Base-by-base conservation (phyloP, 2,113 vertebrate species). In the Apaloderma vittatum region DNA sequence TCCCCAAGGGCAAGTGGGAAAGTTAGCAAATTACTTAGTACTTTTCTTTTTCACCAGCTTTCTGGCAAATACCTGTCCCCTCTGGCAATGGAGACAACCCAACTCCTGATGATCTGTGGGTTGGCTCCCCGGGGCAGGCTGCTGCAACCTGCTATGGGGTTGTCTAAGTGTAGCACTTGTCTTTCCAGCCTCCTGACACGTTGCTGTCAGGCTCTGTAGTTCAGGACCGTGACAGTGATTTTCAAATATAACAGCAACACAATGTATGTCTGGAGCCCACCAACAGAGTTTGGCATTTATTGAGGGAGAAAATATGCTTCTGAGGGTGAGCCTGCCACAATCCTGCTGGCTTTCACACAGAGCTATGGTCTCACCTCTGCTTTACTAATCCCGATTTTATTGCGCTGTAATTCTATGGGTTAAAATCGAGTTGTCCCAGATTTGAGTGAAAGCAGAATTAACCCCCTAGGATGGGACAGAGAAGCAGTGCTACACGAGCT, bases 121-220 rank as follows among this genome's bases (percentile, higher is more conserved):
- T 15, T 5, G 3, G 24, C 4, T 79, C 22, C 36, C 24, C 1
- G 0, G n/a, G 30, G 4, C 73, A 37, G 52, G 63, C 73, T 80
- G 46, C 51, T 84, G 51, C 43, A 43, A 24, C 70, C 71, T 79
- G 58, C 54, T 1, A 0, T 1, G 4, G 36, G 51, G 66, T 87
- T 84, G 71, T 46, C 61, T 1, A 3, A 11, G 6, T 70, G 37
- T 24, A 88, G 62, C 67, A 37, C 17, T 62, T 65, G 27, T 49
- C n/a, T 54, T 58, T 57, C 83, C 34, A 22, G 23, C 45, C 58
- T 84, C 27, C 30, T 3, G 1, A 6, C 3, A 1, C 1, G 0
- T 9, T 62, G 51, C 55, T 58, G 2, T 29, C 72, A 74, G 32
- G 21, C 23, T n/a, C 19, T 77, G 32, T 57, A 20, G 43, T 54